phyloP scores from a whole-genome alignment of 92 coral and sea anemone species.

The Zoanthus sansibaricus region DNA sequence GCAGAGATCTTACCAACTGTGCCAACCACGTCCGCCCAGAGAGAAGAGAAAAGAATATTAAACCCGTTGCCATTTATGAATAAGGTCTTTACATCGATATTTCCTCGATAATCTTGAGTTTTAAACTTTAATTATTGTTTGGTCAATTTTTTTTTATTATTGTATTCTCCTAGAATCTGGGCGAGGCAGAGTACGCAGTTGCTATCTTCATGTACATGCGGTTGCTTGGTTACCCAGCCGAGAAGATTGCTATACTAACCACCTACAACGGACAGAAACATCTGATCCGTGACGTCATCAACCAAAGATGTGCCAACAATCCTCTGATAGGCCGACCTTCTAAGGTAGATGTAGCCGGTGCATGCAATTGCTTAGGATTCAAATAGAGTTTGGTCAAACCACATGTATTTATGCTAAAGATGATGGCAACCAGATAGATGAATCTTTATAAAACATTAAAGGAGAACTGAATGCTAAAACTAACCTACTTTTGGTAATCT shows the following conservation, averaged over 20 bases:
- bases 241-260: slow-evolving; percentile 93
- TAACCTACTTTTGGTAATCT: neutral
- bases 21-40: no score
- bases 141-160: neutral
- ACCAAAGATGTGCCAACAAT: slow-evolving; percentile 94
- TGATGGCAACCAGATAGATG: no score
- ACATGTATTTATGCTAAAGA: no score
- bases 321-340: slow-evolving; percentile 99
- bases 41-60: no score
- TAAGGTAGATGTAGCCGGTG: slow-evolving; percentile 66
- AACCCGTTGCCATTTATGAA: no score
- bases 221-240: slow-evolving; percentile 95
- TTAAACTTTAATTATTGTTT: no score
- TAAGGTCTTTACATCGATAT: no score
- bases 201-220: slow-evolving; percentile 99
- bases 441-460: no score
- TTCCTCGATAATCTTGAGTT: no score
- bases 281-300: slow-evolving; percentile 97
- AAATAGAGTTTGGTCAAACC: neutral
- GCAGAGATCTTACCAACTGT: no score
- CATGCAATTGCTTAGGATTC: neutral
- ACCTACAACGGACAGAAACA: slow-evolving; percentile 99
- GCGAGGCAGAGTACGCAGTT: slow-evolving; percentile 97
- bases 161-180: slow-evolving; percentile 79
- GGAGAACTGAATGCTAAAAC: no score